phyloP scores from a whole-genome alignment of 1,140 invertebrate species.

The Pseudomyrmex sp. region DNA sequence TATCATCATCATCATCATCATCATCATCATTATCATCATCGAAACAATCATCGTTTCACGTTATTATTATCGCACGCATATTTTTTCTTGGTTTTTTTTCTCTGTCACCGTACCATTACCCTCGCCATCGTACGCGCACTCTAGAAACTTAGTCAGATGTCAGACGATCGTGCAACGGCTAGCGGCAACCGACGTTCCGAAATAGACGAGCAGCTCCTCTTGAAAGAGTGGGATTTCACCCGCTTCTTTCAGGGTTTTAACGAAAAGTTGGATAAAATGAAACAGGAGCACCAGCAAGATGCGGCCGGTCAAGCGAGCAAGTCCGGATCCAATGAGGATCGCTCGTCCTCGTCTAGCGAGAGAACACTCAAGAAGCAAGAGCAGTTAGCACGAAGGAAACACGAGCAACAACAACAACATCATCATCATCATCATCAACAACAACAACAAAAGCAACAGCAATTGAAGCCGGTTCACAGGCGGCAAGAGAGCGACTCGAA shows the following conservation, averaged over 20 bases:
- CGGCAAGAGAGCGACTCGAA: conserved; percentile 89
- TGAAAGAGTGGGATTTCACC: conserved; percentile 94
- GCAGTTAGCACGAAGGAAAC: conserved; percentile 72
- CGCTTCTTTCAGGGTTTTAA: conserved; percentile 90
- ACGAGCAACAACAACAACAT: conserved; percentile 77
- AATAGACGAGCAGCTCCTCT: conserved; percentile 89
- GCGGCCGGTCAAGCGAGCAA: conserved; percentile 63
- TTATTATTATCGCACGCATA: conserved; percentile 79
- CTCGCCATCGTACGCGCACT: conserved; percentile 77
- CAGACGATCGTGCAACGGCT: conserved; percentile 77
- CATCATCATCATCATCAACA: conserved; percentile 56
- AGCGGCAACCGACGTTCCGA: conserved; percentile 84
- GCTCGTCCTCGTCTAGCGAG: conserved; percentile 74
- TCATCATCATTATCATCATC: conserved; percentile 55
- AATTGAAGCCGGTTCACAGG: conserved; percentile 82
- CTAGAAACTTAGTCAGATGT: conserved; percentile 82
- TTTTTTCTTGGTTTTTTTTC: conserved; percentile 79
- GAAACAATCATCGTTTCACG: conserved; percentile 65
- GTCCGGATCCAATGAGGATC: conserved; percentile 69
- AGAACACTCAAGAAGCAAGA: conserved; percentile 77
- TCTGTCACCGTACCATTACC: conserved; percentile 80
- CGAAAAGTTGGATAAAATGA: conserved; percentile 82
- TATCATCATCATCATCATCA: conserved; percentile 41
- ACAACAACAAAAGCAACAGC: conserved; percentile 79
- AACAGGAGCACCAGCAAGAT: conserved; percentile 75